phyloP scores from a whole-genome alignment of 2,113 vertebrate species.

The Oncorhynchus clarkii region DNA sequence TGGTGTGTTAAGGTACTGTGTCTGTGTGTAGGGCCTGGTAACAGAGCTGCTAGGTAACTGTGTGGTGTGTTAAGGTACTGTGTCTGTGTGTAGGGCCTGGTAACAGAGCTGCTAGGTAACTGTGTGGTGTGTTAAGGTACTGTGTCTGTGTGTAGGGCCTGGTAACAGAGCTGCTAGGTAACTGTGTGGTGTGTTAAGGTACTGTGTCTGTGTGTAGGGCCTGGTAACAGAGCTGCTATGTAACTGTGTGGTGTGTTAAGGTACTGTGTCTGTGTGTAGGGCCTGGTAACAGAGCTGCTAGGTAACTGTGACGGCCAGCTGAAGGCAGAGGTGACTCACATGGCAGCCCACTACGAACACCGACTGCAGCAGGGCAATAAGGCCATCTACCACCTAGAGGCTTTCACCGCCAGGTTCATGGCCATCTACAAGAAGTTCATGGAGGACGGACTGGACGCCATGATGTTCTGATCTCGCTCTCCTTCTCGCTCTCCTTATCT shows the following conservation, averaged over 20 bases:
- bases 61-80: not conserved
- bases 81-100: slow-evolving; percentile 76
- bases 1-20: not conserved
- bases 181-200: not conserved
- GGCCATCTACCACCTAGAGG: slow-evolving; percentile 96
- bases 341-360: slow-evolving; percentile 93
- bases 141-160: slow-evolving; percentile 75
- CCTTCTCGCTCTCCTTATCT: too few species aligned
- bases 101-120: slow-evolving; percentile 80
- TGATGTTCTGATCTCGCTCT: slow-evolving; percentile 81
- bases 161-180: slow-evolving; percentile 81
- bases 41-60: slow-evolving; percentile 76
- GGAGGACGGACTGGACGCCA: slow-evolving; percentile 94
- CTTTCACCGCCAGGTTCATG: slow-evolving; percentile 97
- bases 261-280: slow-evolving; percentile 65
- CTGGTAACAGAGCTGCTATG: slow-evolving; percentile 85
- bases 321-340: slow-evolving; percentile 92
- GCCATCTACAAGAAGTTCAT: slow-evolving; percentile 98
- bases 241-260: not conserved
- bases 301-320: slow-evolving; percentile 82
- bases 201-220: slow-evolving; percentile 68
- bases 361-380: slow-evolving; percentile 93
- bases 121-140: not conserved
- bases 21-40: slow-evolving; percentile 80
- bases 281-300: slow-evolving; percentile 87